Evolutionary conservation across 2,113 vertebrate species (phyloP).

Genomic region (Callionymus lyra): DNA sequence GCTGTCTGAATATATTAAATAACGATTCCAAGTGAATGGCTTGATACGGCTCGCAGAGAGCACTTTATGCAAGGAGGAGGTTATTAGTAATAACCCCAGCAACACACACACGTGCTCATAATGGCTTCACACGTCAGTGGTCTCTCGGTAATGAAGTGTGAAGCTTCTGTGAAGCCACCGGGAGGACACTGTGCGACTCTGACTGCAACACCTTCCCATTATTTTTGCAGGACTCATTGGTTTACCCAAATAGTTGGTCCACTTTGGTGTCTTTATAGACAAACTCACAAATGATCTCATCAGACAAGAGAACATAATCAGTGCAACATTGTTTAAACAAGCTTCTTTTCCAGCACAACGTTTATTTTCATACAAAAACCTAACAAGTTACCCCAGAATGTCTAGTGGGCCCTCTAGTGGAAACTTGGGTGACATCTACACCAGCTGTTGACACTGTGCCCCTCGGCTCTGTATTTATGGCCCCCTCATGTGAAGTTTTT

Average conservation of each 20-base stretch:
- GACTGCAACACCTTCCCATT: constrained; percentile 27
- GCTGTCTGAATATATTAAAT: constrained; percentile 51
- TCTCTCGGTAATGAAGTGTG: constrained; percentile 58
- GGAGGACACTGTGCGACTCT: constrained; percentile 33
- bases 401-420: no score
- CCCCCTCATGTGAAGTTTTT: no score
- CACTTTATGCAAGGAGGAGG: constrained; percentile 17
- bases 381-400: no score
- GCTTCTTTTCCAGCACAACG: no score
- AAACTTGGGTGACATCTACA: no score
- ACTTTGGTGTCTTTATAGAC: constrained; percentile 3
- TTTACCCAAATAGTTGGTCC: constrained; percentile 9
- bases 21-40: constrained; percentile 36
- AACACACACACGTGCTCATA: constrained; percentile 13
- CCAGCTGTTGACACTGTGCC: no score
- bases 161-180: constrained; percentile 41
- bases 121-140: constrained; percentile 47
- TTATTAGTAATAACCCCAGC: constrained; percentile 27
- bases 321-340: no score
- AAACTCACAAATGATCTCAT: not conserved
- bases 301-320: no score
- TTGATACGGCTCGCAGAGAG: constrained; percentile 35
- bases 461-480: no score
- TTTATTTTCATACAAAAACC: no score
- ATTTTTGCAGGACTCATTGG: constrained; percentile 7